Conservation (phyloP, 2,888 invertebrate species). For the Tipula lateralis region DNA sequence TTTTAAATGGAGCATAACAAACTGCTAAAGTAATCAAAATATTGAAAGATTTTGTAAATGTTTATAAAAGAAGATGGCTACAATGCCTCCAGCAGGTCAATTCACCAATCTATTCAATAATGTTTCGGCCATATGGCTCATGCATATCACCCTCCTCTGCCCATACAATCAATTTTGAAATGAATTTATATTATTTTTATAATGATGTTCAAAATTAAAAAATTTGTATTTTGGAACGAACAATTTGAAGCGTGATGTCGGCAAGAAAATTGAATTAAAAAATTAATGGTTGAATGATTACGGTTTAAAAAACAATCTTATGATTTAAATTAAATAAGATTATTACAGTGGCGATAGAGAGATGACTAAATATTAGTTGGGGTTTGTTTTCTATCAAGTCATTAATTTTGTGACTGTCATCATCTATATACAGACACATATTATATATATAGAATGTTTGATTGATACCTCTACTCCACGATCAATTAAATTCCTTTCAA, state of each 20-base stretch:
- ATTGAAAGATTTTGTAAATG: too few relatives aligned
- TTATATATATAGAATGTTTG: neutral
- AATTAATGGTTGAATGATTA: neutral
- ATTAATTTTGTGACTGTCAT: neutral
- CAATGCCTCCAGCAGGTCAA: too few relatives aligned
- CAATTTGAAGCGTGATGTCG: too few relatives aligned
- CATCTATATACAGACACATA: neutral
- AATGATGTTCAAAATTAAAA: neutral
- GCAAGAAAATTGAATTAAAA: neutral
- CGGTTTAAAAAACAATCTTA: neutral
- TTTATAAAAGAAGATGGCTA: too few relatives aligned
- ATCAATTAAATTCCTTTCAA: slow-evolving; percentile 24
- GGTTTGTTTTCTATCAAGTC: neutral
- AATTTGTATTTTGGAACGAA: neutral
- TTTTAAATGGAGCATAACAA: too few relatives aligned
- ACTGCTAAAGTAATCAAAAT: too few relatives aligned
- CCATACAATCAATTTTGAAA: too few relatives aligned
- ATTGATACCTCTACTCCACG: slow-evolving; percentile 11
- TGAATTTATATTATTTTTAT: too few relatives aligned
- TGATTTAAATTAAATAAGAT: neutral
- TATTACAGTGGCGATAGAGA: neutral
- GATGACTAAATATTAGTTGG: neutral
- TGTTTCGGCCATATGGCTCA: too few relatives aligned
- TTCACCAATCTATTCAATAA: too few relatives aligned
- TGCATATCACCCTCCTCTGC: too few relatives aligned